phyloP scores from a whole-genome alignment of 2,797 vertebrate species.

The Vipera latastei region DNA sequence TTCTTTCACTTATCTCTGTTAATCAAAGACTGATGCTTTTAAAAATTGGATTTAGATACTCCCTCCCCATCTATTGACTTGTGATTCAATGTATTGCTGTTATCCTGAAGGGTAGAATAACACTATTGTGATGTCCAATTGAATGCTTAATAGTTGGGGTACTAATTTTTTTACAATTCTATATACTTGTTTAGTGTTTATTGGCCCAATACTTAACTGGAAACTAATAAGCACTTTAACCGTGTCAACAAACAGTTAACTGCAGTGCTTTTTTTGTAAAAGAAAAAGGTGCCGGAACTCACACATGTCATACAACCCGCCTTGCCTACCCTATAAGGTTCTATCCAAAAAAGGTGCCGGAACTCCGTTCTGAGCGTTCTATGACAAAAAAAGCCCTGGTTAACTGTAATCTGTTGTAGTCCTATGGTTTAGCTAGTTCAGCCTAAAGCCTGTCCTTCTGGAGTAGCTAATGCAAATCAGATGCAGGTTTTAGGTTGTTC shows the following conservation, averaged over 20 bases:
- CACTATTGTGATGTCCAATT: neutral
- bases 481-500: slow-evolving; percentile 38
- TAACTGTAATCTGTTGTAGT: accelerated
- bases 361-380: too few relatives aligned
- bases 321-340: too few relatives aligned
- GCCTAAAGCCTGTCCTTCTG: slow-evolving; percentile 36
- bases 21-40: neutral
- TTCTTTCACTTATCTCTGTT: neutral
- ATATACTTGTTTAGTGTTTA: neutral
- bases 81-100: neutral
- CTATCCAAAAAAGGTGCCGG: too few relatives aligned
- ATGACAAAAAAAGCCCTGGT: too few relatives aligned
- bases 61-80: neutral
- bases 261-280: too few relatives aligned
- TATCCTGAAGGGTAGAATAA: neutral
- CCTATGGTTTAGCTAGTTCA: slow-evolving; percentile 16
- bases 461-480: neutral
- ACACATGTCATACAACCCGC: too few relatives aligned
- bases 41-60: too few relatives aligned
- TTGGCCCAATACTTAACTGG: neutral
- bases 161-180: neutral
- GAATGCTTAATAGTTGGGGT: neutral
- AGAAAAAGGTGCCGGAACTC: too few relatives aligned
- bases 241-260: neutral
- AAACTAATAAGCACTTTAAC: neutral